phyloP scores from a whole-genome alignment of 2,888 invertebrate genomes.

The Diaphora mendica region DNA sequence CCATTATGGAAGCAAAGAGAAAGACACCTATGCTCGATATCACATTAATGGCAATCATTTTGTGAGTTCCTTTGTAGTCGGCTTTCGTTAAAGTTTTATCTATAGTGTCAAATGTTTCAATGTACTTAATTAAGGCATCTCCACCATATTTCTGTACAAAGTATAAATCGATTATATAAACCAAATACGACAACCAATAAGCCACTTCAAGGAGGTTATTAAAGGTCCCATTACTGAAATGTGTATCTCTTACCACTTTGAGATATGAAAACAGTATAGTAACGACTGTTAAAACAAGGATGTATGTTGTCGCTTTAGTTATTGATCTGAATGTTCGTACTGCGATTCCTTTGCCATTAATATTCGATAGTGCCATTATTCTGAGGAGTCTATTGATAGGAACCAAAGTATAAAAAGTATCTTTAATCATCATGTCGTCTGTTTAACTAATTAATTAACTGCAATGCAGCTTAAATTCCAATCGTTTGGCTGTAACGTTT shows the following conservation, averaged over 20 bases:
- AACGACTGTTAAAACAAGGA: conserved; percentile 19
- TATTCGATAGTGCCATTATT: conserved; percentile 29
- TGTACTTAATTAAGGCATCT: conserved; percentile 35
- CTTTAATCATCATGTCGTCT: conserved; percentile 11
- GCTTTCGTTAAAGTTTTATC: conserved; percentile 44
- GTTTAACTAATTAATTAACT: conserved; percentile 25
- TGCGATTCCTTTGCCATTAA: conserved; percentile 21
- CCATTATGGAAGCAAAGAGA: conserved; percentile 15
- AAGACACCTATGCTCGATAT: conserved; percentile 19
- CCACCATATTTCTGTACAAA: conserved; percentile 40
- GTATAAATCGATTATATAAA: conserved; percentile 46
- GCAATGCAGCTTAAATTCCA: not conserved
- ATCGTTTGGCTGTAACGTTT: too few species aligned
- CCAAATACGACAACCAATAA: conserved; percentile 36
- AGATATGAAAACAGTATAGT: conserved; percentile 29
- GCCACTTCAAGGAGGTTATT: conserved; percentile 30
- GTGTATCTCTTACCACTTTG: conserved; percentile 22
- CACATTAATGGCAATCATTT: conserved; percentile 20
- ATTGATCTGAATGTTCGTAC: conserved; percentile 22
- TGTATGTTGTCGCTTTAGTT: conserved; percentile 13
- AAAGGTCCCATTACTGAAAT: conserved; percentile 22
- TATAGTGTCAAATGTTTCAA: conserved; percentile 38
- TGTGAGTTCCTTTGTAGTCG: conserved; percentile 39
- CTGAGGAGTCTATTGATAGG: conserved; percentile 31
- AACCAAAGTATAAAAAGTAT: conserved; percentile 31